Evolutionary conservation across 2,797 vertebrate species (phyloP).

Genomic region (Prionace glauca): DNA sequence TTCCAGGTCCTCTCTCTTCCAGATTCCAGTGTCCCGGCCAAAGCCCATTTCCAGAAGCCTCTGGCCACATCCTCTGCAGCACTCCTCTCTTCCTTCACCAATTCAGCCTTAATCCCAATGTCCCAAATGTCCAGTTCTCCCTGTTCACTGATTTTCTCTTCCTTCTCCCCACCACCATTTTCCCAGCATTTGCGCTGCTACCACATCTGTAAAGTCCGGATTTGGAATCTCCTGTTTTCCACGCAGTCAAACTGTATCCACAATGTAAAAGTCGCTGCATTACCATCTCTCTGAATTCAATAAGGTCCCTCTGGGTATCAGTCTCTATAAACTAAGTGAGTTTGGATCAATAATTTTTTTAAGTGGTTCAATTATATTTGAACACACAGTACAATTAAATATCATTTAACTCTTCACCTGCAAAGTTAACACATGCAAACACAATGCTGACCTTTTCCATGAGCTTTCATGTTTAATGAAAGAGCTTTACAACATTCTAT

Average conservation of each 20-base stretch:
- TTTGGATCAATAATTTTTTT: not conserved
- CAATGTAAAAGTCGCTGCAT: not conserved
- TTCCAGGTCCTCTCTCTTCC: not conserved
- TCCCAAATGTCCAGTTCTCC: not conserved
- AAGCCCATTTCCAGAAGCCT: not conserved
- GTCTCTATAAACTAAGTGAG: not conserved
- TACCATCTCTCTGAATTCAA: not conserved
- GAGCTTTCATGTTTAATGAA: not conserved
- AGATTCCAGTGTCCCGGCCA: not conserved
- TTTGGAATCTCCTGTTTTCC: not conserved
- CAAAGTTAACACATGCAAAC: not conserved
- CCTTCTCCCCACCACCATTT: not conserved
- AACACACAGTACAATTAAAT: not conserved
- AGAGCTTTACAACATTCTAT: too few relatives aligned
- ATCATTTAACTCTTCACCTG: too few relatives aligned
- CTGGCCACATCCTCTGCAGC: not conserved
- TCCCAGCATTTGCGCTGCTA: not conserved
- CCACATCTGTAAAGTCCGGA: not conserved
- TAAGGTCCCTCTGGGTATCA: not conserved
- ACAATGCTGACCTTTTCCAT: not conserved
- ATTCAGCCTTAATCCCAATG: not conserved
- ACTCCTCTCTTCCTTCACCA: not conserved
- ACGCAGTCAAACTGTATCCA: not conserved
- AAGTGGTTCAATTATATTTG: not conserved
- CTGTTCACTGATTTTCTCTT: not conserved